Evolutionary conservation across 2,888 invertebrate species (phyloP).

Genomic region (Allolobophora icterica): DNA sequence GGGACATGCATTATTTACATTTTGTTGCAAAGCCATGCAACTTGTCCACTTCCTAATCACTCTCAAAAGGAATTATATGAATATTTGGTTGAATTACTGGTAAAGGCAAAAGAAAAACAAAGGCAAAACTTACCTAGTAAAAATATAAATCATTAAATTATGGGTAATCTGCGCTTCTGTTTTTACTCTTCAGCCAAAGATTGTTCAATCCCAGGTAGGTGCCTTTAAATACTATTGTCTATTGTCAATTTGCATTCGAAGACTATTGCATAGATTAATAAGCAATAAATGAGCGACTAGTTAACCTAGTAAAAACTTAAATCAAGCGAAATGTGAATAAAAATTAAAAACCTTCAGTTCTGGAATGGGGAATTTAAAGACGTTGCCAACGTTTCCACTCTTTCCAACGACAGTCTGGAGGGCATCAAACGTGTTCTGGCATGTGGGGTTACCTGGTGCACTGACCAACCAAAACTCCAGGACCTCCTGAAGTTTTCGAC

Average conservation of each 20-base stretch:
- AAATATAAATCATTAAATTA: neutral
- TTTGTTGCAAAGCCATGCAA: neutral
- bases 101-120: no score
- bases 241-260: neutral
- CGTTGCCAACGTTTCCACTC: slow-evolving; percentile 23
- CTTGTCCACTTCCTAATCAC: neutral
- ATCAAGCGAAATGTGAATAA: neutral
- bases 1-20: neutral
- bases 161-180: neutral
- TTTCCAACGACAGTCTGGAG: slow-evolving; percentile 31
- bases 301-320: no score
- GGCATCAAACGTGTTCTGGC: slow-evolving; percentile 31
- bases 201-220: neutral
- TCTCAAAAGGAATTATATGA: neutral
- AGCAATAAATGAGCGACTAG: neutral
- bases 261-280: neutral
- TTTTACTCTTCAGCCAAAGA: neutral
- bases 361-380: slow-evolving; percentile 39
- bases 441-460: slow-evolving; percentile 30
- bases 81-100: neutral
- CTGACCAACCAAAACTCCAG: slow-evolving; percentile 35
- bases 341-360: slow-evolving; percentile 34
- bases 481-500: slow-evolving; percentile 32
- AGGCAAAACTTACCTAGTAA: no score
- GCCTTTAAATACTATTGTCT: neutral